Base-by-base conservation (phyloP, 2,113 vertebrate species). In the Sarotherodon lohbergeri region DNA sequence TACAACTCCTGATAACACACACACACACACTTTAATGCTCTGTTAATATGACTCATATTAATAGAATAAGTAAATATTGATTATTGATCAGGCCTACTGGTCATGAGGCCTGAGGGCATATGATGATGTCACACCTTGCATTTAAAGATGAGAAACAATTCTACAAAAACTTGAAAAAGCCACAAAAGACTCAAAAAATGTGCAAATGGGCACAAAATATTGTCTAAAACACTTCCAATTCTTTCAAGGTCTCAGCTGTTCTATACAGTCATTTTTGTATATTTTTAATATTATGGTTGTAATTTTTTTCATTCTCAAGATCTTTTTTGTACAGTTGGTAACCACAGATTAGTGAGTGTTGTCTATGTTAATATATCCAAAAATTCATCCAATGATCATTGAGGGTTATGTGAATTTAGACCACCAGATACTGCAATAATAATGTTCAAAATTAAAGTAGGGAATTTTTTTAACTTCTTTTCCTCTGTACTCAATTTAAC, bases 1-100 rank as follows among this genome's bases (percentile, higher is more conserved):
- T 98, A 99, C 82, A 98, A 94, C 85, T 98, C 97, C 98, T 98
- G 61, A 50, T 90, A 22, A 39, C 76, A 73, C 48, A 83, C 24
- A 39, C 32, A 36, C 46, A 48, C 2, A 71, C 32, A 43, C 29
- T n/a, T 10, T 10, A 48, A 73, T 46, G 19, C 63, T 68, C n/a
- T 24, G n/a, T 46, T 9, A 16, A 46, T 46, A 43, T 27, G 39
- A 43, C 66, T 71, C 39, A 46, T 8, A 6, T 5, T 27, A 71
- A 46, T 16, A 16, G n/a, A 73, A 46, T 27, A 13, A 73, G 13
- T 46, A 46, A 27, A 73, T 73, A 73, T 46, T 5, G 22, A 46
- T 73, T 73, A 41, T 27, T 73, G 39, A 73, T 73, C 39, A 46
- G 39, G 22, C 8, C 39, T 43, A 27, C 68, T 46, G 39, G 5